Percentiles rank a stretch among this genome's conserved stretches.
phyloP scores from a whole-genome alignment of 1,140 invertebrate genomes.

The Acromyrmex echinatior region DNA sequence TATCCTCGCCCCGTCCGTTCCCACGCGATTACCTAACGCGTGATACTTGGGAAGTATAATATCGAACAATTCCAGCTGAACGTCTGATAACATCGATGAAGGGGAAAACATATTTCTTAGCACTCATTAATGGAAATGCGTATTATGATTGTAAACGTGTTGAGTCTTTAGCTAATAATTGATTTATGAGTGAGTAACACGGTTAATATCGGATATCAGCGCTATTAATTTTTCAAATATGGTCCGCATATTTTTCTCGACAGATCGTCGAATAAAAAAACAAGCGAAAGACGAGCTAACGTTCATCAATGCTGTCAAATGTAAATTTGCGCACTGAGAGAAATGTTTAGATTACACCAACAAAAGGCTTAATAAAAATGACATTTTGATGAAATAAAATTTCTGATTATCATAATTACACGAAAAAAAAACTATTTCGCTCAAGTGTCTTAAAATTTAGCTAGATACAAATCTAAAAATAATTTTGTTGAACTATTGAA shows the following conservation, averaged over 20 bases:
- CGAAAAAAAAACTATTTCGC: too few species aligned
- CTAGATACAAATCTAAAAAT: too few species aligned
- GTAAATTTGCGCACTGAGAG: too few species aligned
- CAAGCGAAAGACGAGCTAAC: background rate
- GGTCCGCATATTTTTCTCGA: background rate
- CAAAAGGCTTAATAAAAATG: too few species aligned
- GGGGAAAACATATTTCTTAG: background rate
- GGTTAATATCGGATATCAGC: background rate
- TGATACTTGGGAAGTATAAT: conserved; percentile 16
- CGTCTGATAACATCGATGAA: conserved; percentile 20
- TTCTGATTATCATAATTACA: too few species aligned
- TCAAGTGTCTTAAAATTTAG: too few species aligned
- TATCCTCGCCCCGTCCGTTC: conserved; percentile 34
- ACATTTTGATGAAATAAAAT: too few species aligned
- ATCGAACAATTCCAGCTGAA: conserved; percentile 13
- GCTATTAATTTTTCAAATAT: background rate
- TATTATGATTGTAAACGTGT: background rate
- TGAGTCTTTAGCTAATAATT: background rate
- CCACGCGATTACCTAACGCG: conserved; percentile 46
- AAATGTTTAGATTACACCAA: background rate
- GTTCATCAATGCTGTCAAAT: background rate
- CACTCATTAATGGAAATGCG: background rate
- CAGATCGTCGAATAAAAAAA: background rate
- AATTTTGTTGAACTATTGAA: too few species aligned
- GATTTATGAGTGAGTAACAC: background rate